These are phyloP conservation scores for Eristalis arbustorum DNA, from an alignment of 2,888 invertebrate genomes.

Conservation along the genomic window DNA sequence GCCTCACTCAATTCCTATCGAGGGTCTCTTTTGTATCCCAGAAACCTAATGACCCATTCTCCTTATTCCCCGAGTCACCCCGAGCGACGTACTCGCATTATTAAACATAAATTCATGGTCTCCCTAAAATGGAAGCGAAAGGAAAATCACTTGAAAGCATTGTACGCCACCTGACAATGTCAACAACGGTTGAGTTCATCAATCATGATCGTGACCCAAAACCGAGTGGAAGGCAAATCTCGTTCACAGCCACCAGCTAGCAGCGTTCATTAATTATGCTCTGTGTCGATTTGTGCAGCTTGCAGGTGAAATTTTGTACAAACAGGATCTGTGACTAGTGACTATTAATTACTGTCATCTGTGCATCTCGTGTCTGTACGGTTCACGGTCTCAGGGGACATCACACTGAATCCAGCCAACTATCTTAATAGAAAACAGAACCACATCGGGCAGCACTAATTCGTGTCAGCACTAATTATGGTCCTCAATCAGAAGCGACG, in stretches of 20 bases:
- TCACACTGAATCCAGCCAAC: slow-evolving; percentile 32
- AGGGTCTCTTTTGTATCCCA: neutral
- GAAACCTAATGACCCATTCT: slow-evolving; percentile 13
- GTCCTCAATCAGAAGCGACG: slow-evolving; percentile 20
- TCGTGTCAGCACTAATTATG: slow-evolving; percentile 58
- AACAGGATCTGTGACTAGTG: slow-evolving; percentile 41
- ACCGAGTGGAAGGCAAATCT: slow-evolving; percentile 43
- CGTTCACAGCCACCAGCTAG: neutral
- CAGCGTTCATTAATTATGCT: slow-evolving; percentile 47
- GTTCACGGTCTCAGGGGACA: slow-evolving; percentile 41
- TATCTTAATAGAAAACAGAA: slow-evolving; percentile 25
- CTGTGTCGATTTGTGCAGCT: slow-evolving; percentile 51
- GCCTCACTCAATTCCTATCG: neutral
- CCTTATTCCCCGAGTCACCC: neutral
- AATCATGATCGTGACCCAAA: slow-evolving; percentile 62
- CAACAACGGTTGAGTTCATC: slow-evolving; percentile 63
- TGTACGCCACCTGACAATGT: slow-evolving; percentile 49
- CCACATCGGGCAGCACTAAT: slow-evolving; percentile 8
- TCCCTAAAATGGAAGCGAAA: neutral
- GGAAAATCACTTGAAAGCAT: slow-evolving; percentile 36
- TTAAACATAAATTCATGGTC: neutral
- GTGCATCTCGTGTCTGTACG: slow-evolving; percentile 8
- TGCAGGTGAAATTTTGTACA: slow-evolving; percentile 52
- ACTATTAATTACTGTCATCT: slow-evolving; percentile 53
- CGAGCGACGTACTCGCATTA: neutral